Evolutionary conservation across 2,888 invertebrate genomes (phyloP).

Genomic region (Rugalucina vietnamica): DNA sequence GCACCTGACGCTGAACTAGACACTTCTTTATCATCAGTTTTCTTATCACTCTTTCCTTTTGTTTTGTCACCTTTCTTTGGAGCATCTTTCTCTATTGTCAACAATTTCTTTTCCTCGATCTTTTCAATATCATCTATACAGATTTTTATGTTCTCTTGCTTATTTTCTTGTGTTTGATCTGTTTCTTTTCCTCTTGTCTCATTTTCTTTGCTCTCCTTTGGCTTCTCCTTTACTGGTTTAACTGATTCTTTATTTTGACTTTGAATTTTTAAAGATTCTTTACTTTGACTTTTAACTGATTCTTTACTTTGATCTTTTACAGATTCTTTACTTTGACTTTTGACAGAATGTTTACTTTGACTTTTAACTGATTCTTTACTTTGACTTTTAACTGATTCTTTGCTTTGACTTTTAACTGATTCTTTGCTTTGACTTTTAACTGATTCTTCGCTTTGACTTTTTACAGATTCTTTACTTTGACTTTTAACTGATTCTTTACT

Average conservation of each 20-base stretch:
- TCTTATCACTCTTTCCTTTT: background rate
- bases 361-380: background rate
- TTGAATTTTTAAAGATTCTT: too few relatives aligned
- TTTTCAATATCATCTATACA: background rate
- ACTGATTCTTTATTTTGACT: background rate
- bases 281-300: too few relatives aligned
- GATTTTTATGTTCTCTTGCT: slow-evolving; percentile 55
- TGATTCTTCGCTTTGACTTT: background rate
- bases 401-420: background rate
- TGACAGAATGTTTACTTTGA: background rate
- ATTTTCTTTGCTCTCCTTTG: background rate
- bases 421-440: background rate
- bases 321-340: background rate
- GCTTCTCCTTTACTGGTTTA: background rate
- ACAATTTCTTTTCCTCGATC: background rate
- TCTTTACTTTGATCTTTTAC: too few relatives aligned
- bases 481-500: background rate
- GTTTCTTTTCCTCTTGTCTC: background rate
- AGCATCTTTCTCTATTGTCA: background rate
- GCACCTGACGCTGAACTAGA: background rate
- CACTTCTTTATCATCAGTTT: background rate
- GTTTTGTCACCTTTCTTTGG: background rate
- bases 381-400: background rate
- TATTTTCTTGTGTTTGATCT: slow-evolving; percentile 45
- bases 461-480: background rate